These are phyloP conservation scores for Pelobates cultripes DNA, from an alignment of 2,797 vertebrate species.

Conservation along the genomic window DNA sequence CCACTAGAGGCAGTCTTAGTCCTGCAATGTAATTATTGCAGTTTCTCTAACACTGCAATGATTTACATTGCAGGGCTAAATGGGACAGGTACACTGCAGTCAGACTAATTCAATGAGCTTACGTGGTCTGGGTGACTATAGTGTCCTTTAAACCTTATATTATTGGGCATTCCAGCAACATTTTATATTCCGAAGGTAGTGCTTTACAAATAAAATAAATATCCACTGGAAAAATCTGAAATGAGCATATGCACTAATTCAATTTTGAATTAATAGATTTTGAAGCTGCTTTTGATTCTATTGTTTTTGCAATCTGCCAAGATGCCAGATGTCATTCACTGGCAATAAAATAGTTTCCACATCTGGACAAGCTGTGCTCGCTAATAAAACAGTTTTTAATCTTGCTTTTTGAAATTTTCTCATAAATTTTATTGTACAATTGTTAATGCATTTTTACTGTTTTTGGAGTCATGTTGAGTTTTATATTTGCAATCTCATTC, in stretches of 20 bases:
- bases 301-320: slow-evolving; percentile 29
- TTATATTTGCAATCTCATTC: slow-evolving; percentile 5
- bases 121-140: too few species aligned
- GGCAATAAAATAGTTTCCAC: slow-evolving; percentile 42
- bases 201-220: too few species aligned
- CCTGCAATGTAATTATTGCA: too few species aligned
- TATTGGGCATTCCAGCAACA: too few species aligned
- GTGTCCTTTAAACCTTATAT: too few species aligned
- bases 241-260: background rate
- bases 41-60: too few species aligned
- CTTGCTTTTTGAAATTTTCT: slow-evolving; percentile 15
- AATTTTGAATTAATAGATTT: slow-evolving; percentile 16
- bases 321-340: slow-evolving; percentile 45
- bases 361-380: slow-evolving; percentile 39
- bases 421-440: slow-evolving; percentile 6
- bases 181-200: too few species aligned
- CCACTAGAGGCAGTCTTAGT: too few species aligned
- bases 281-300: slow-evolving; percentile 6
- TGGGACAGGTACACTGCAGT: too few species aligned
- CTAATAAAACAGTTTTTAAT: slow-evolving; percentile 39
- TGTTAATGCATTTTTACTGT: background rate
- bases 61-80: too few species aligned
- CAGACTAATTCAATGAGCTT: too few species aligned
- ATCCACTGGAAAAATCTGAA: too few species aligned
- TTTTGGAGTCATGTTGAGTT: background rate